phyloP scores from a whole-genome alignment of 2,888 invertebrate genomes.

The Pheosia tremula region DNA sequence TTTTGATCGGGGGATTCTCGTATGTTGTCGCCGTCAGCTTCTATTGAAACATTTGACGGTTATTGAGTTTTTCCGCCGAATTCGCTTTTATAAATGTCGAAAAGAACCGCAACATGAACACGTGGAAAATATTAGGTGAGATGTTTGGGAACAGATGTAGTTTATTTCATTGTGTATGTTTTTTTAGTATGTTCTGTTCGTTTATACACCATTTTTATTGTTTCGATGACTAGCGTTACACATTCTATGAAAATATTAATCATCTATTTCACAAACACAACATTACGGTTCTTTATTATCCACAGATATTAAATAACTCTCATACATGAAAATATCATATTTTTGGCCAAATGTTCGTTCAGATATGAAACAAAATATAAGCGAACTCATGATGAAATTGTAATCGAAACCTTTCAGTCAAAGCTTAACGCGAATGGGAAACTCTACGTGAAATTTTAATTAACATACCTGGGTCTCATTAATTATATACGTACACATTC shows the following conservation, averaged over 20 bases:
- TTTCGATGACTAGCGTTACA: background rate
- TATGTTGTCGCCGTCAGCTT: slow-evolving; percentile 33
- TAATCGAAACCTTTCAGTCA: slow-evolving; percentile 31
- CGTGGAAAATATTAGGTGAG: slow-evolving; percentile 14
- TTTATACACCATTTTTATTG: background rate
- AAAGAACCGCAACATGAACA: slow-evolving; percentile 11
- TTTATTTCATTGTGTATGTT: background rate
- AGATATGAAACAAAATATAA: slow-evolving; percentile 24
- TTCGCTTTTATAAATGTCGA: slow-evolving; percentile 26
- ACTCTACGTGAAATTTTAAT: slow-evolving; percentile 46
- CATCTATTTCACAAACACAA: background rate
- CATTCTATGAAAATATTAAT: too few species aligned
- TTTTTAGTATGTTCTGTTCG: background rate
- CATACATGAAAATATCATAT: slow-evolving; percentile 19
- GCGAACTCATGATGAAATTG: slow-evolving; percentile 29
- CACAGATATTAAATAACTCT: slow-evolving; percentile 12
- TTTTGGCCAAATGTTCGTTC: slow-evolving; percentile 12
- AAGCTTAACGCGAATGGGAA: slow-evolving; percentile 16
- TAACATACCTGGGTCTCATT: slow-evolving; percentile 41
- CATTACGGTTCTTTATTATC: slow-evolving; percentile 7
- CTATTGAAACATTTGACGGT: slow-evolving; percentile 44
- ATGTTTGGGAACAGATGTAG: slow-evolving; percentile 10
- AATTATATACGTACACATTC: slow-evolving; percentile 25
- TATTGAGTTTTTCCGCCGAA: slow-evolving; percentile 37
- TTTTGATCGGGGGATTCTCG: slow-evolving; percentile 31